Evolutionary conservation across 2,888 invertebrate species (phyloP), one percentile per base, ranked within the genome.

Genomic region (Spicauda simplicius): DNA sequence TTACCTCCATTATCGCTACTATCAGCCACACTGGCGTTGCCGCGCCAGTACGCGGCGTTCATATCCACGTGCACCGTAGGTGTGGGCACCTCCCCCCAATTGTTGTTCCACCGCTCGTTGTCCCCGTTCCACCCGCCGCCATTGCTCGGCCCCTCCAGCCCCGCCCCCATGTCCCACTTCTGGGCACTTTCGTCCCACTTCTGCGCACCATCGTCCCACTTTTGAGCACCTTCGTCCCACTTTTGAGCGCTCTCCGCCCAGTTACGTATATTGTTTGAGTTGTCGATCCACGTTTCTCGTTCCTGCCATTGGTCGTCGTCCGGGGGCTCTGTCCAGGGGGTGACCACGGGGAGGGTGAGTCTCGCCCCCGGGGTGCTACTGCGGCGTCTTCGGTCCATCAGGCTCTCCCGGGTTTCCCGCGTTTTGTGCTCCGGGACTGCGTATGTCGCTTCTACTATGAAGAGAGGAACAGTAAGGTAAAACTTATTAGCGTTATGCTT

Each of bases 1-100:
- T n/a, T 18, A 93, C 93, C 93, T 74, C 93, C 93, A 76, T 93
- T 93, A 74, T 93, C 93, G 66, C 93, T 93, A 77, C 91, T 92
- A 45, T 91, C 93, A 0, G 92, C 92, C 0, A 91, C 88, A 60
- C 92, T 92, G 0, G 87, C 90, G 50, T 89, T 90, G 0, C 90
- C 91, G 55, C 91, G 77, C 90, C 93, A 93, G 59, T 90, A 91
- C 0, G 87, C 87, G 0, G 87, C 89, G 54, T 84, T 87, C 87
- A 88, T 86, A 69, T 91, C 92, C 0, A 92, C 92, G 64, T 88
- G 89, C 0, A 91, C 91, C 0, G 91, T 93, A 0, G 91, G 92
- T 1, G 92, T 92, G 0, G 88, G 85, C 1, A 88, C 87, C 58
- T 90, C 91, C 14, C 87, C 89, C 92, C 92, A 91, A 57, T 87